Percentiles rank a stretch among this genome's conserved stretches.
Conservation (phyloP, 2,113 vertebrate genomes). For the Tetrao urogallus region DNA sequence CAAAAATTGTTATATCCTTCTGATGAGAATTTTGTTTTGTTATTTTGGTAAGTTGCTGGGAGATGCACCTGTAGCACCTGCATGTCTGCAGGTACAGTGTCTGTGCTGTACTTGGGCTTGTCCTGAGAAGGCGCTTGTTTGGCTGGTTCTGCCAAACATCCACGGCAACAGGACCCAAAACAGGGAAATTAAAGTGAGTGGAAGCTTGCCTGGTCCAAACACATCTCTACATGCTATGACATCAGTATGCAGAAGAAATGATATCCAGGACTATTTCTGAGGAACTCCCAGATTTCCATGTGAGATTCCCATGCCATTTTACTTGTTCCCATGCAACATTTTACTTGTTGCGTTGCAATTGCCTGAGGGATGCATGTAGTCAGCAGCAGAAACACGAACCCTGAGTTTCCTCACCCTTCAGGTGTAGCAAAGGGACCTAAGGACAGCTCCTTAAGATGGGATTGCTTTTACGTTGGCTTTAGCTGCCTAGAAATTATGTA, state of each 20-base stretch:
- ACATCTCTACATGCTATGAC: background rate
- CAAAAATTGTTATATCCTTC: background rate
- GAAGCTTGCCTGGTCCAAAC: background rate
- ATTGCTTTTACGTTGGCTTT: background rate
- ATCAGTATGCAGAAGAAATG: background rate
- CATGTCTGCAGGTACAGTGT: background rate
- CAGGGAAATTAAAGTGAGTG: background rate
- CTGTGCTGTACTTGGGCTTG: background rate
- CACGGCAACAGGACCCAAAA: background rate
- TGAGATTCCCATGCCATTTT: background rate
- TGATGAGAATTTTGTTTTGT: background rate
- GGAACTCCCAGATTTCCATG: background rate
- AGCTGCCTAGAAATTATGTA: background rate
- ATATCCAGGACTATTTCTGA: background rate
- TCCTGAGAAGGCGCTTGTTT: background rate
- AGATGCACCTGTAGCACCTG: background rate
- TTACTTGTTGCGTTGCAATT: background rate
- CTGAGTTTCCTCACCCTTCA: background rate
- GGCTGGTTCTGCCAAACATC: fast-evolving
- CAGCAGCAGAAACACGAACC: background rate
- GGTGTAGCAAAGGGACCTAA: background rate
- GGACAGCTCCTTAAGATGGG: background rate
- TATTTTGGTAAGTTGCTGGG: background rate
- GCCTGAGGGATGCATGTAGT: background rate
- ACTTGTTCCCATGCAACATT: background rate